These are phyloP conservation scores for Pseudorhombus dupliciocellatus DNA, from an alignment of 2,113 vertebrate species.

Conservation along the genomic window DNA sequence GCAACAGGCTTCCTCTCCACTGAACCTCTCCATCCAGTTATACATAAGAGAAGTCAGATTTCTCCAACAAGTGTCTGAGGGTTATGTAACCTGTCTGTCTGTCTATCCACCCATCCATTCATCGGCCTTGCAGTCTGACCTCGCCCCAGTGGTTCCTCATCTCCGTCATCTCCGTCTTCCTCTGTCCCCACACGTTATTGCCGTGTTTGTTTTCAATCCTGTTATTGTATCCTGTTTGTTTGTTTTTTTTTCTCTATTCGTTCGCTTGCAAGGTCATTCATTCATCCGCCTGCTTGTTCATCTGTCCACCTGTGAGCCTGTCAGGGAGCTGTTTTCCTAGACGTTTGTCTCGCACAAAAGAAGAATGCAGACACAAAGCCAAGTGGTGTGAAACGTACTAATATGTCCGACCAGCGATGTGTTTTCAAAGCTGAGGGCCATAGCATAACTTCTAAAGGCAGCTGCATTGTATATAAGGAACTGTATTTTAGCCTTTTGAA, in stretches of 20 bases:
- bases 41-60: conserved; percentile 35
- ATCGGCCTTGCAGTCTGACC: too few species aligned
- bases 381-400: not conserved
- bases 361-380: conserved; percentile 8
- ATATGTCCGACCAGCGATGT: not conserved
- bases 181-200: too few species aligned
- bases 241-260: too few species aligned
- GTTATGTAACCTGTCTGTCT: conserved; percentile 40
- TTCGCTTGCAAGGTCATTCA: not conserved
- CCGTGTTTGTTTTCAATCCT: too few species aligned
- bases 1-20: conserved; percentile 47
- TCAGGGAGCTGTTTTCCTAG: too few species aligned
- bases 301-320: not conserved
- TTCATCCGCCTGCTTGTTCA: not conserved
- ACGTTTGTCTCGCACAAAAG: too few species aligned
- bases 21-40: conserved; percentile 35
- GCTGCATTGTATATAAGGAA: conserved; percentile 31
- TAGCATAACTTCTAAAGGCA: conserved; percentile 19
- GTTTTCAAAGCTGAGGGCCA: not conserved
- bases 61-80: conserved; percentile 45
- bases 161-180: too few species aligned
- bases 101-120: not conserved
- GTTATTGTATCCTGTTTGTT: too few species aligned
- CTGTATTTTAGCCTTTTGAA: conserved; percentile 31
- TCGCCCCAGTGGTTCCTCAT: too few species aligned